Conservation (phyloP, 2,797 vertebrate species). For the Hafferia zeledoni region DNA sequence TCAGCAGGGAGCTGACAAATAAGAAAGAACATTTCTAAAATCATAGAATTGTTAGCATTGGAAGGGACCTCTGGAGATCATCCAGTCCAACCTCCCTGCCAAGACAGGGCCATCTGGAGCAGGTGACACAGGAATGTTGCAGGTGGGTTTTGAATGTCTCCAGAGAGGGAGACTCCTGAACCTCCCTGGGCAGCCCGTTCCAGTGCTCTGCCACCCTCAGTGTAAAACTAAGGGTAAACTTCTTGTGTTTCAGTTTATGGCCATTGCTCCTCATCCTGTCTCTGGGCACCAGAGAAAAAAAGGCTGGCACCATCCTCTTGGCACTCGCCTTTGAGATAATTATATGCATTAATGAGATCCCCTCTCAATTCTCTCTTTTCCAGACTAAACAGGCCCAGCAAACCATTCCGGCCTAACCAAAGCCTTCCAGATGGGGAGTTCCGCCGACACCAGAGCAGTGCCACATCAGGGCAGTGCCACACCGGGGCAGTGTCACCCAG, state of each 20-base stretch:
- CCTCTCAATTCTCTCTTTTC: background rate
- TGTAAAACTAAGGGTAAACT: background rate
- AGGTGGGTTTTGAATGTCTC: background rate
- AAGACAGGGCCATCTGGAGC: background rate
- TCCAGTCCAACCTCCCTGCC: background rate
- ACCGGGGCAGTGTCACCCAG: no score
- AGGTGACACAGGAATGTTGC: background rate
- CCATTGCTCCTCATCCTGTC: no score
- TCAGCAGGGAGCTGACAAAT: background rate
- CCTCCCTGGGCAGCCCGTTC: background rate
- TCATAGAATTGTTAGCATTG: background rate
- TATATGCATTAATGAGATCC: fast-evolving
- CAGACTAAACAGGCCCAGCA: no score
- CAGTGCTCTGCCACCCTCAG: background rate
- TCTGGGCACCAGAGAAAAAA: no score
- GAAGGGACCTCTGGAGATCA: background rate
- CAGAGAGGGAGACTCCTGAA: background rate
- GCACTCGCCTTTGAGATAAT: background rate
- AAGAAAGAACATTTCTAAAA: background rate
- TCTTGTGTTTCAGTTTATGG: background rate
- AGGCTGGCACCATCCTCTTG: no score
- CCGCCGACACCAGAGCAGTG: fast-evolving
- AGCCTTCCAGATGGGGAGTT: background rate
- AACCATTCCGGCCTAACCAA: background rate
- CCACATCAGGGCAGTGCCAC: background rate